A percentile compares a stretch with the other conserved stretches of the same genome.
Conservation (phyloP, 1,140 invertebrate genomes). For the Orchestia grillus region DNA sequence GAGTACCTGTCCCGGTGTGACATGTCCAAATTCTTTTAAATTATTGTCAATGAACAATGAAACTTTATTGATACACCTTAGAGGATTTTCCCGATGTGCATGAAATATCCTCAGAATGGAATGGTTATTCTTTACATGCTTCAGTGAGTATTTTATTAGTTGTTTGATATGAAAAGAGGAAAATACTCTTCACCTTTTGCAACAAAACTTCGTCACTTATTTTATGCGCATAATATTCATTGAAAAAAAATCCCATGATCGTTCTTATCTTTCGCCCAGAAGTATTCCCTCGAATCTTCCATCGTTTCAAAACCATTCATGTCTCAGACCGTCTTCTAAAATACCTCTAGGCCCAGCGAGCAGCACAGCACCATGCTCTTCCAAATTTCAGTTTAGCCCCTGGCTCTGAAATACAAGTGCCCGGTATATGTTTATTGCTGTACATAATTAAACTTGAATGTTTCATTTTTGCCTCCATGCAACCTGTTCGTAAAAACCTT, state of each 20-base stretch:
- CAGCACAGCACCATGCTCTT: too few species aligned
- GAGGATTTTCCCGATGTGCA: not conserved
- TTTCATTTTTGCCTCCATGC: not conserved
- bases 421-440: not conserved
- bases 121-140: not conserved
- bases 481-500: not conserved
- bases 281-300: not conserved
- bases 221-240: too few species aligned
- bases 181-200: not conserved
- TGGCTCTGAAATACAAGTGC: not conserved
- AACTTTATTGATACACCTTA: not conserved
- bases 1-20: too few species aligned
- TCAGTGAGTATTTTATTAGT: not conserved
- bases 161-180: not conserved
- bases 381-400: not conserved
- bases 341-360: too few species aligned
- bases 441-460: not conserved
- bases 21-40: not conserved
- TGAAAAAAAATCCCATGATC: not conserved
- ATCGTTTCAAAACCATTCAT: not conserved
- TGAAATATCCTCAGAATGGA: not conserved
- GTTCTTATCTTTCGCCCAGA: not conserved
- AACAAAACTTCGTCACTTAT: not conserved
- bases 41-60: not conserved
- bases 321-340: not conserved